Percentiles rank a stretch among this genome's conserved stretches.
phyloP scores from a whole-genome alignment of 1,140 invertebrate species.

The Elysia chlorotica region DNA sequence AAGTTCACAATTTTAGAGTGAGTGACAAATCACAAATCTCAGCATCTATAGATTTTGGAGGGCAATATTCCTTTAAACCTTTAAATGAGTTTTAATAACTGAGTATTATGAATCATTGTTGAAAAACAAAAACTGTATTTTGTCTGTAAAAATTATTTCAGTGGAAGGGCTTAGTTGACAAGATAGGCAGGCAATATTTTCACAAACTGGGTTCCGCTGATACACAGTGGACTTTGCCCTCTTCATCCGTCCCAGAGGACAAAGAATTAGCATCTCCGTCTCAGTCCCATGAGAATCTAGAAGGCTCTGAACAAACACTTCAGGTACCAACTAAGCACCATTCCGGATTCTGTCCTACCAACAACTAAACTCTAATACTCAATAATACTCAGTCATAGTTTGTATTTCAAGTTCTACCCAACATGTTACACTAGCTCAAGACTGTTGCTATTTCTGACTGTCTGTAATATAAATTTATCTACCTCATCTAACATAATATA shows the following conservation, averaged over 20 bases:
- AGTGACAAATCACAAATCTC: no score
- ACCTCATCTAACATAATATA: background rate
- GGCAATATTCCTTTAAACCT: no score
- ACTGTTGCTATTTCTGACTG: background rate
- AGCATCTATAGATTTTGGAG: no score
- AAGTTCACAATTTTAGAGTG: no score
- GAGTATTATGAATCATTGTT: no score
- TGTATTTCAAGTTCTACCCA: background rate
- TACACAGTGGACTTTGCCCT: conserved; percentile 29
- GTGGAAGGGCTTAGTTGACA: conserved; percentile 31
- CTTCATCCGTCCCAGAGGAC: background rate
- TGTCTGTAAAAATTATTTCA: no score
- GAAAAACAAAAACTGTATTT: no score
- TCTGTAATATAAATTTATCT: background rate
- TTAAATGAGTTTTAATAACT: no score
- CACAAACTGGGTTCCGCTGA: conserved; percentile 29
- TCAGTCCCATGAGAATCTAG: no score
- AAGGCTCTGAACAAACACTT: background rate
- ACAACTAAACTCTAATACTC: background rate
- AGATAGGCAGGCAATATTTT: conserved; percentile 29
- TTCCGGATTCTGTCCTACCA: background rate
- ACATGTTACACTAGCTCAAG: background rate
- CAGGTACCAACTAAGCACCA: no score
- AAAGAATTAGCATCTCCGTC: conserved; percentile 2
- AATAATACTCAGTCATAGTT: background rate